A percentile compares a stretch with the other conserved stretches of the same genome.
These are phyloP conservation scores for Phrynocephalus forsythii DNA, from an alignment of 2,797 vertebrate species.

Conservation along the genomic window DNA sequence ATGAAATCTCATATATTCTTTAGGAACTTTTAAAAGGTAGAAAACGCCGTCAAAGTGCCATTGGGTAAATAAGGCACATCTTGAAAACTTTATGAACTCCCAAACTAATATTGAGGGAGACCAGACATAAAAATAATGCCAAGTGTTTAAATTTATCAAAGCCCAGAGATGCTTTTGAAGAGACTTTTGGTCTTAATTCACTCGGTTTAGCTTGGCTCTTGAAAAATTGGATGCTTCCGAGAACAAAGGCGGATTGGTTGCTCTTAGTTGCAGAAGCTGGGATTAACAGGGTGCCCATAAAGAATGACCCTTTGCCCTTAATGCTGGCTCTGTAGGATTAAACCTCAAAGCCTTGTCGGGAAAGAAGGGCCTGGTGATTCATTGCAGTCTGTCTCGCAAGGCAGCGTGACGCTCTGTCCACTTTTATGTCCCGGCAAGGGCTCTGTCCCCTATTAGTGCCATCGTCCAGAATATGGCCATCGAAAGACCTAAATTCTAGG, in stretches of 20 bases:
- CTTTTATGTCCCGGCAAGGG: neutral
- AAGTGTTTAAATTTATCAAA: conserved; percentile 65
- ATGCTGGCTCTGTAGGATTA: conserved; percentile 1
- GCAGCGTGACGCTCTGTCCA: neutral
- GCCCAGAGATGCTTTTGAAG: conserved; percentile 56
- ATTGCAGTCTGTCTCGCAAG: too few species aligned
- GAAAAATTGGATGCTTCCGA: conserved; percentile 12
- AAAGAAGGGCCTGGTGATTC: neutral
- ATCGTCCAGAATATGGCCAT: neutral
- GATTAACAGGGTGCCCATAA: conserved; percentile 25
- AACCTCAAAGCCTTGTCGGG: conserved; percentile 30
- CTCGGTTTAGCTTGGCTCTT: conserved; percentile 32
- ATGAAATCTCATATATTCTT: conserved; percentile 67
- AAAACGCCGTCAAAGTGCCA: conserved; percentile 49
- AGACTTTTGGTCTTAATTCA: conserved; percentile 44
- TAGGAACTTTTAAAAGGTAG: conserved; percentile 49
- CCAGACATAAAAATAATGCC: conserved; percentile 46
- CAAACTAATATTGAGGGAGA: conserved; percentile 70
- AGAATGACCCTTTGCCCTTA: conserved; percentile 1
- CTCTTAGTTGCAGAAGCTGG: neutral
- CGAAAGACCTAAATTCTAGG: neutral
- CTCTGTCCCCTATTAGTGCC: neutral
- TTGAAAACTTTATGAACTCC: conserved; percentile 73
- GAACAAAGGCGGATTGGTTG: conserved; percentile 18
- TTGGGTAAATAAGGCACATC: conserved; percentile 67